Conservation (phyloP, 2,888 invertebrate species). For the Sminthurides aquaticus region DNA sequence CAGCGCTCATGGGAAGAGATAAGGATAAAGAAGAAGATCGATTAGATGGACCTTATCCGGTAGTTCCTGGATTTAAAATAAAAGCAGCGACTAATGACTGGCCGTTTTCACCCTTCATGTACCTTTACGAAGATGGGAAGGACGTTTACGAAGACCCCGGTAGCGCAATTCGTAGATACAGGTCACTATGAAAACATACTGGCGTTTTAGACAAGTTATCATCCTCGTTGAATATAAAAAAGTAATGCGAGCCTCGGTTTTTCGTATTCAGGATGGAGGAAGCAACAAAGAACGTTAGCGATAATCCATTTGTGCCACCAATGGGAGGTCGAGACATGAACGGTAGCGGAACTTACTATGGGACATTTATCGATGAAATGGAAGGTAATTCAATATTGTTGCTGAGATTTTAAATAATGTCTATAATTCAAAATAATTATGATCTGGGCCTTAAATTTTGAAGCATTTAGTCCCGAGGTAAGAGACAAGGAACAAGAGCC, state of each 20-base stretch:
- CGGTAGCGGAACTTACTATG: slow-evolving; percentile 53
- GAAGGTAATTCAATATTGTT: slow-evolving; percentile 27
- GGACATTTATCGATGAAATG: slow-evolving; percentile 47
- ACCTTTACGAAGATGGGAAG: slow-evolving; percentile 37
- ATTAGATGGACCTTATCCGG: not conserved
- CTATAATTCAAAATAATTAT: not conserved
- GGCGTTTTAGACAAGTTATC: too few species aligned
- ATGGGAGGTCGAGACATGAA: slow-evolving; percentile 31
- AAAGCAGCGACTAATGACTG: slow-evolving; percentile 42
- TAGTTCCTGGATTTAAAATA: slow-evolving; percentile 32
- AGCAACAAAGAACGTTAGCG: slow-evolving; percentile 17
- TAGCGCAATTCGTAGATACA: slow-evolving; percentile 27
- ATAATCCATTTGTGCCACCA: slow-evolving; percentile 28
- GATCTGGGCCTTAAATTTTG: not conserved
- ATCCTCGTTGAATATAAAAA: too few species aligned
- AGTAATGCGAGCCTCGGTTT: too few species aligned
- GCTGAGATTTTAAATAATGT: not conserved
- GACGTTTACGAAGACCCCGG: slow-evolving; percentile 31
- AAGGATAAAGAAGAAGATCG: too few species aligned
- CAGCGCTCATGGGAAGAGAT: too few species aligned
- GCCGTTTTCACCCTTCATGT: slow-evolving; percentile 35
- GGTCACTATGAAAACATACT: too few species aligned
- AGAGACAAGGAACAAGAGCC: slow-evolving; percentile 13
- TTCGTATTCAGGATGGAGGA: slow-evolving; percentile 1
- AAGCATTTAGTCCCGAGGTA: slow-evolving; percentile 42